Percentiles rank a stretch among this genome's conserved stretches.
These are phyloP conservation scores for Camelus bactrianus DNA, from an alignment of 2,113 vertebrate species.

Conservation along the genomic window DNA sequence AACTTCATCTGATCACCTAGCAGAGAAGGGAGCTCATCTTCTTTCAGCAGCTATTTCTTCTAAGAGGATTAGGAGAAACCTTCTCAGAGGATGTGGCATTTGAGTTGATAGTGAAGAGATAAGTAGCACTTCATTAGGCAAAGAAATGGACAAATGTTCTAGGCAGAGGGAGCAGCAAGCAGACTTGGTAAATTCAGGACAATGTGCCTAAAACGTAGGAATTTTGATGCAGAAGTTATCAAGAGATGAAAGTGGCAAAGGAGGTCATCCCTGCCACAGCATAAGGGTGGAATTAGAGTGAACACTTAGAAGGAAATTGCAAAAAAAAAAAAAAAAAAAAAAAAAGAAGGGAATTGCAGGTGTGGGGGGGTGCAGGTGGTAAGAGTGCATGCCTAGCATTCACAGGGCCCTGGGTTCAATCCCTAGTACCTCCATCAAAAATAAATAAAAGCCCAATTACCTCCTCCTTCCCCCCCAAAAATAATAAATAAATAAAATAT, in stretches of 20 bases:
- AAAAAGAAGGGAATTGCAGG: too few relatives aligned
- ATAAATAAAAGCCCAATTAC: too few relatives aligned
- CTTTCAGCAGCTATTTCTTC: constrained; percentile 26
- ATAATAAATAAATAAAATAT: too few relatives aligned
- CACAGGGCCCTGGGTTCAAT: too few relatives aligned
- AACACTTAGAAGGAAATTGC: background rate
- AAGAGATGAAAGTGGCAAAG: background rate
- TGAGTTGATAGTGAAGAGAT: background rate
- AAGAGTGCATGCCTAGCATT: too few relatives aligned
- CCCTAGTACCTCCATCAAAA: too few relatives aligned
- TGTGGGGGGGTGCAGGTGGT: too few relatives aligned
- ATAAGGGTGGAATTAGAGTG: background rate
- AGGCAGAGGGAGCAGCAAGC: background rate
- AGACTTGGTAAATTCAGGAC: background rate
- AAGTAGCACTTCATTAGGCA: background rate
- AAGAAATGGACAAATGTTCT: background rate
- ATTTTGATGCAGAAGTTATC: background rate
- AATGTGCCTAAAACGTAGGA: background rate
- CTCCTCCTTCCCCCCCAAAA: too few relatives aligned
- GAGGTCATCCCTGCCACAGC: background rate
- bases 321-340: too few relatives aligned
- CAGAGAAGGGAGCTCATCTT: background rate
- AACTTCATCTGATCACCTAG: background rate
- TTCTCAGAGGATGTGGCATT: background rate
- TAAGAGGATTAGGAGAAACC: background rate